Conservation (phyloP, 2,113 vertebrate species). For the Rattus rattus region DNA sequence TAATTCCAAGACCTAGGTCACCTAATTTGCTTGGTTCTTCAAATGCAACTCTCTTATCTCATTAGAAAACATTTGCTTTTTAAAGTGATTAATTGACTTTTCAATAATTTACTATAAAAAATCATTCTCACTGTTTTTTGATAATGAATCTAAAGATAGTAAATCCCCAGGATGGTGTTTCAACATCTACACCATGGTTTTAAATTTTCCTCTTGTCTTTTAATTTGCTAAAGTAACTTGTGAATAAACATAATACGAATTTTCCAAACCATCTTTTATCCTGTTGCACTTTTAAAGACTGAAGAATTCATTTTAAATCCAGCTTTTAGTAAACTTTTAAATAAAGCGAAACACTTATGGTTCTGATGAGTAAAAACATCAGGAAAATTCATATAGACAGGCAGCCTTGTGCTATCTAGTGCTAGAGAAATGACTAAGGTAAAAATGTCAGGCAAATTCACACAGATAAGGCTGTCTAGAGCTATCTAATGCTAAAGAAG, state of each 20-base stretch:
- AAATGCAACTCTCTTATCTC: not conserved
- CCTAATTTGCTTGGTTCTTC: not conserved
- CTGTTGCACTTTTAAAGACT: not conserved
- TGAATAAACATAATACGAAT: not conserved
- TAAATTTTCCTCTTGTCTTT: conserved; percentile 9
- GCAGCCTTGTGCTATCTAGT: no score
- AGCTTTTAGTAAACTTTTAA: conserved; percentile 2
- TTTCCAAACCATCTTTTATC: not conserved
- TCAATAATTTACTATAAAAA: conserved; percentile 25
- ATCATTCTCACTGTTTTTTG: not conserved
- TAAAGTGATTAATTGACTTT: not conserved
- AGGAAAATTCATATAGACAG: not conserved
- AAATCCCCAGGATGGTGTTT: not conserved
- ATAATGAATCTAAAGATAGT: not conserved
- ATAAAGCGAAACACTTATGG: conserved; percentile 3
- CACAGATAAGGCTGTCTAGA: not conserved
- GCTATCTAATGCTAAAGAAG: no score
- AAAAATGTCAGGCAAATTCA: not conserved
- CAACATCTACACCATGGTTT: not conserved
- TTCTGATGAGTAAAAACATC: not conserved
- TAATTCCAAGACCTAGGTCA: not conserved
- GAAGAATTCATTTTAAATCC: not conserved
- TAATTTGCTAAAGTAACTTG: not conserved
- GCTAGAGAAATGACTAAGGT: no score
- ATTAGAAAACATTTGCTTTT: not conserved